Evolutionary conservation across 2,113 vertebrate species (phyloP).

Genomic region (Phylloscopus trochiloides): DNA sequence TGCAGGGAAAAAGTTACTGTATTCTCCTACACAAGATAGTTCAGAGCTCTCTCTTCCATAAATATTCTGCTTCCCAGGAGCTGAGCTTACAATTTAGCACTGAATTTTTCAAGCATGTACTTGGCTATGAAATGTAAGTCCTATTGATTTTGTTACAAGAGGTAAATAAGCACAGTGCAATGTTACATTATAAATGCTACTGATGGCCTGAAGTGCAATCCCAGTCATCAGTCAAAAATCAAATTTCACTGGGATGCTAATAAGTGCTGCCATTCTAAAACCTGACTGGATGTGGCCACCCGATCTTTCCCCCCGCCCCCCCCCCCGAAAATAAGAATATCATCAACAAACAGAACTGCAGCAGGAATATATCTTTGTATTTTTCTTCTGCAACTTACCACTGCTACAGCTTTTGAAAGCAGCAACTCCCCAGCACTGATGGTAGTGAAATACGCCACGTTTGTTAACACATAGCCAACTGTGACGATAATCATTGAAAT

Average conservation of each 20-base stretch:
- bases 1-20: neutral
- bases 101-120: neutral
- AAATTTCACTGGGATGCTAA: neutral
- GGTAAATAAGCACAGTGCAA: neutral
- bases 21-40: neutral
- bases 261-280: neutral
- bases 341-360: conserved; percentile 16
- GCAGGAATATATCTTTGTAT: neutral
- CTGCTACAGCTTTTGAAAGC: conserved; percentile 87
- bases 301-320: fast-evolving
- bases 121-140: neutral
- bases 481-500: conserved; percentile 95
- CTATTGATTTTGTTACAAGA: neutral
- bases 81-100: neutral
- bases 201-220: neutral
- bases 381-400: conserved; percentile 80
- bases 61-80: neutral
- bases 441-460: conserved; percentile 93
- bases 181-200: neutral
- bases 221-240: neutral
- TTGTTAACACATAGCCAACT: conserved; percentile 88
- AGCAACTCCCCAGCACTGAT: conserved; percentile 89
- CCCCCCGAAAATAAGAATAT: neutral
- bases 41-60: neutral
- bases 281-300: neutral